phyloP scores from a whole-genome alignment of 2,113 vertebrate species.

The Ceyx cyanopectus region DNA sequence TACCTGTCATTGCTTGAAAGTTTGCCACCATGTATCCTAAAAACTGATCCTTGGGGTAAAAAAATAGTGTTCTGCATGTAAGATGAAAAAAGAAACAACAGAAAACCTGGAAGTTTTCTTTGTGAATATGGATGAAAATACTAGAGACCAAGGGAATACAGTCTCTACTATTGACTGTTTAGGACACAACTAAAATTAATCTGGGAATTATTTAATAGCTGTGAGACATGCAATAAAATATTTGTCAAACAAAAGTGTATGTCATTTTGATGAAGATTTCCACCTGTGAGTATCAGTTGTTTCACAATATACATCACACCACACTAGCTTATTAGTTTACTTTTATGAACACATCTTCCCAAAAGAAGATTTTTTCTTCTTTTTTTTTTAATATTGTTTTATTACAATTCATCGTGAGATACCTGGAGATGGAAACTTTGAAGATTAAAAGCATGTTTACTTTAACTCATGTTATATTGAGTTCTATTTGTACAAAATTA shows the following conservation, averaged over 20 bases:
- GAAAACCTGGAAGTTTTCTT: not conserved
- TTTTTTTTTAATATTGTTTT: not conserved
- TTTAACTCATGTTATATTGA: not conserved
- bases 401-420: constrained; percentile 18
- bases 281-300: not conserved
- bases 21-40: not conserved
- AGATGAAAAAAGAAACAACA: not conserved
- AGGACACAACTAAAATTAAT: constrained; percentile 56
- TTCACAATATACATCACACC: constrained; percentile 23
- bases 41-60: not conserved
- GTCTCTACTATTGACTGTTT: constrained; percentile 34
- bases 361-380: not conserved
- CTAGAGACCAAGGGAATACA: not conserved
- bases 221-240: constrained; percentile 24
- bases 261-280: constrained; percentile 62
- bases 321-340: constrained; percentile 46
- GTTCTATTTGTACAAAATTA: not conserved
- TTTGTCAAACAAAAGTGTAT: constrained; percentile 47
- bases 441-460: not conserved
- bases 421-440: not conserved
- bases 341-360: constrained; percentile 23
- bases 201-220: constrained; percentile 72
- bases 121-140: not conserved
- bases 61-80: not conserved
- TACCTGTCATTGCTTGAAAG: not conserved